Percentiles rank a stretch among this genome's conserved stretches.
phyloP scores from a whole-genome alignment of 2,113 vertebrate species.

The Riparia riparia region DNA sequence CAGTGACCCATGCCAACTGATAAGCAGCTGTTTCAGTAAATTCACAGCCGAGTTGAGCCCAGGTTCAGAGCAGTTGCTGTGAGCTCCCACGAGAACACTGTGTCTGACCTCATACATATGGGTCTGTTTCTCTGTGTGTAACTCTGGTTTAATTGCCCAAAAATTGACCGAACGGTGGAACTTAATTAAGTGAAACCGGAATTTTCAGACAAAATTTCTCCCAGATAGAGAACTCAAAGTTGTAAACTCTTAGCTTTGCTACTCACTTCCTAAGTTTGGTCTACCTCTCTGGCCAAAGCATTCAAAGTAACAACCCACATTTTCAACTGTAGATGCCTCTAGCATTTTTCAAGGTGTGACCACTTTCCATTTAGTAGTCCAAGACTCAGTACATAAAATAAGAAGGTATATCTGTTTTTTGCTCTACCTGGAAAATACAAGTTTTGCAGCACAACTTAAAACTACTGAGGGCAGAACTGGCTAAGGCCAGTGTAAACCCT shows the following conservation, averaged over 20 bases:
- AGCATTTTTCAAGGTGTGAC: neutral
- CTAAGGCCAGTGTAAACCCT: neutral
- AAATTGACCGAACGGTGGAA: neutral
- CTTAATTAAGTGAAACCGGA: neutral
- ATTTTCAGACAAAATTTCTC: neutral
- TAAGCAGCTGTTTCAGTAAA: slow-evolving; percentile 41
- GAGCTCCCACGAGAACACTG: accelerated
- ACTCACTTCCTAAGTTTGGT: neutral
- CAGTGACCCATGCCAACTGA: neutral
- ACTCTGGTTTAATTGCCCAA: neutral
- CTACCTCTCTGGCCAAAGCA: neutral
- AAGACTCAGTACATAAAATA: neutral
- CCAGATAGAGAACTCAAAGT: neutral
- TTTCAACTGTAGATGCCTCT: neutral
- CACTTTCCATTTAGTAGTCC: neutral
- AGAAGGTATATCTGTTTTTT: neutral
- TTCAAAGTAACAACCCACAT: neutral
- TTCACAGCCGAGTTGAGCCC: neutral
- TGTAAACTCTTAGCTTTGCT: neutral
- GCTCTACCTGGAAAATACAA: neutral
- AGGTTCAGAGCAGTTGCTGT: neutral
- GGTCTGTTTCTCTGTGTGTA: accelerated
- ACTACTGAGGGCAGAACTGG: neutral
- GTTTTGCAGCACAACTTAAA: neutral
- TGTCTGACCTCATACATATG: neutral